Evolutionary conservation across 2,888 invertebrate genomes (phyloP), one percentile per base, ranked within the genome.

Genomic region (Xanthorhoe spadicearia): DNA sequence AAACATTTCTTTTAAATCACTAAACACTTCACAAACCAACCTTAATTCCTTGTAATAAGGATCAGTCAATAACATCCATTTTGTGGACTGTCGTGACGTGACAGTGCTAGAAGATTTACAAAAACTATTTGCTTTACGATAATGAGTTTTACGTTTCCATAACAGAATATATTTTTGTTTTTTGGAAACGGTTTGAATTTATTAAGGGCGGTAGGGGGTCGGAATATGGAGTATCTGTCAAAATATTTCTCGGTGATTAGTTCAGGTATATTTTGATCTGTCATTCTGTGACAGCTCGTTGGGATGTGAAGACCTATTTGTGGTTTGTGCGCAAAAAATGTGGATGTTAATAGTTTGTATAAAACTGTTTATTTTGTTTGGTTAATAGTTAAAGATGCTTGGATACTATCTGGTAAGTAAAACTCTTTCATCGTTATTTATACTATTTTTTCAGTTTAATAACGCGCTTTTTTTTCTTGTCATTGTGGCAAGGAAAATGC

Each of bases 181-280:
- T 15, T 54, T 53, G 68, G 61, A 55, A 13, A 69, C 72, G 64
- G 64, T 69, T 71, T 74, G 77, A 73, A 75, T 72, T 59, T 49
- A 73, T 69, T 66, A 69, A 65, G 74, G 80, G 79, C 87, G 71
- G 78, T 77, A 85, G 86, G 89, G 90, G 90, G 88, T 87, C 88
- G 83, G 81, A 77, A 77, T 81, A 81, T 83, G 85, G 79, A 77
- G 81, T 86, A 88, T 85, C 83, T 86, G 88, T 91, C 90, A 88
- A 87, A 88, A 85, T 80, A 80, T 86, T 87, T 87, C 84, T 86
- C 85, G 53, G 60, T 64, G 68, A 86, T 88, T 87, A 80, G 86
- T 83, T 86, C 88, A 86, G 89, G 90, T 87, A 88, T 73, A 65
- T 70, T n/a, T 63, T 57, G 64, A 53, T 61, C 70, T 77, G 75